Conservation (phyloP, 64 coral and sea anemone genomes). For the Stichodactyla mertensii region DNA sequence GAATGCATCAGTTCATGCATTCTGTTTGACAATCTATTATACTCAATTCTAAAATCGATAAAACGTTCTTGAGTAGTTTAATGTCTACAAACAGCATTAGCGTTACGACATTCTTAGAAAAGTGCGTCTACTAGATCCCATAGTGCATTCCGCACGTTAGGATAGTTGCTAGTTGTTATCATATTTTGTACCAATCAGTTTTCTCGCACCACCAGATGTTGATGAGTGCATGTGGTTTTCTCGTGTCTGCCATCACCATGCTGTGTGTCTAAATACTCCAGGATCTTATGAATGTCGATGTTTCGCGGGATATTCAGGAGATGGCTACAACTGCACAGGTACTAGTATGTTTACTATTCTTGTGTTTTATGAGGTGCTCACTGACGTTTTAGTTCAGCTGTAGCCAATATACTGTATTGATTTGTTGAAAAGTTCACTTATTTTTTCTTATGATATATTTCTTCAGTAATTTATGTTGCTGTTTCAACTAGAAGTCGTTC, state of each 20-base stretch:
- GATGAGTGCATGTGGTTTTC: neutral
- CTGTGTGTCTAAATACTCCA: neutral
- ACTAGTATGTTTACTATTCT: neutral
- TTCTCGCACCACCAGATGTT: neutral
- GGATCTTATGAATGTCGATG: conserved; percentile 10
- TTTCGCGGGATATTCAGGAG: neutral
- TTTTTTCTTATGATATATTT: neutral
- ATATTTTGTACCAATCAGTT: neutral
- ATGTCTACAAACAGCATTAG: too few relatives aligned
- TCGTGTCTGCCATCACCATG: conserved; percentile 1
- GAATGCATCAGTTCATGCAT: too few relatives aligned
- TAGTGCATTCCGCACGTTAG: too few relatives aligned
- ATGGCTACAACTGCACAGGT: conserved; percentile 22
- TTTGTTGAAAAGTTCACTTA: neutral
- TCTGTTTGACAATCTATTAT: too few relatives aligned
- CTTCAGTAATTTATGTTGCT: neutral
- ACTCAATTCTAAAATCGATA: too few relatives aligned
- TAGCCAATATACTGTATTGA: too few relatives aligned
- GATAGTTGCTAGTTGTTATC: too few relatives aligned
- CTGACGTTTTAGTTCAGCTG: neutral
- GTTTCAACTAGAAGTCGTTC: neutral
- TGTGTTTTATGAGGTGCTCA: neutral
- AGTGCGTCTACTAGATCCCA: too few relatives aligned
- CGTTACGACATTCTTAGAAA: too few relatives aligned
- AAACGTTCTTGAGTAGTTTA: too few relatives aligned